Evolutionary conservation across 2,797 vertebrate genomes (phyloP), one percentile per base, ranked within the genome.

Genomic region (Semaprochilodus insignis): DNA sequence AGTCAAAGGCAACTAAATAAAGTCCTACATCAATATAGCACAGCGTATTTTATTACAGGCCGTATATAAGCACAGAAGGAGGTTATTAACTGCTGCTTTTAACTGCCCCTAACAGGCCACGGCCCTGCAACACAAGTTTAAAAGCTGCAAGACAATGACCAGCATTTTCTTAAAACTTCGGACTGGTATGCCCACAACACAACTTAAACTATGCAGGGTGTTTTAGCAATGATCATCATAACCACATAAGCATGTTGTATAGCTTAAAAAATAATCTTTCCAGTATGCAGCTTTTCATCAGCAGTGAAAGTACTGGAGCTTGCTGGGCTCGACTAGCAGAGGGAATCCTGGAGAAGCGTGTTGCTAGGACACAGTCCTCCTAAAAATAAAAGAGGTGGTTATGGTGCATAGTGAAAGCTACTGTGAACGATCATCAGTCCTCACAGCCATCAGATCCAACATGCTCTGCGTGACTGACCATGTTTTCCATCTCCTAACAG

Each of bases 291-390:
- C 21, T 79, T 19, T 17, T 57, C 34, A 27, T 85, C 59, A 59
- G 60, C 65, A 82, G 13, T n/a, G 19, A 62, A 36, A 55, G 44
- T 19, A 34, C 73, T 75, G 63, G 14, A 44, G 66, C 79, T 81
- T 74, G 63, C 77, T 54, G 31, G 70, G 54, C 19, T 57, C 4
- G 10, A 57, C 52, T 48, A 71, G 74, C 77, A 23, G 62, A 76
- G 73, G 82, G 62, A 77, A 85, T 85, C 44, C 79, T 88, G 74
- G 74, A 88, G 69, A 88, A 82, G 79, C 85, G 82, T 84, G 88
- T 90, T 89, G 90, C 90, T 89, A 88, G 82, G 90, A 90, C 80
- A 90, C 90, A 7, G 66, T 70, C 71, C 74, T 75, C 81, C 88
- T 87, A 84, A 81, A 83, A 81, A 85, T 80, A 70, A 79, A 81